Base-by-base conservation (phyloP, 2,888 invertebrate genomes). In the Polydrusus cervinus region DNA sequence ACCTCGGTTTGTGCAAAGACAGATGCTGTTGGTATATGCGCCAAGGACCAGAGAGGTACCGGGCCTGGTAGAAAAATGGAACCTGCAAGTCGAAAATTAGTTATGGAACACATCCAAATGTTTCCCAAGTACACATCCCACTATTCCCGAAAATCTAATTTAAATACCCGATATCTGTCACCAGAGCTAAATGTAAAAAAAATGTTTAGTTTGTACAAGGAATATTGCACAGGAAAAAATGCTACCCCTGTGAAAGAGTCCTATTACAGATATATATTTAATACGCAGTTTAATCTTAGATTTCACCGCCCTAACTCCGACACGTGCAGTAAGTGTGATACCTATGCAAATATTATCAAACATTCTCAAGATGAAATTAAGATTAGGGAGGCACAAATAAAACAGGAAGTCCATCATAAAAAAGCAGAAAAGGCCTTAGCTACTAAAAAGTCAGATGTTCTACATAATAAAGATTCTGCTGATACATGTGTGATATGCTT, bases 401-500 rank as follows among this genome's bases (percentile, higher is more conserved):
- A 70, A 14, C 55, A 40, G 18, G 55, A 40, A 6, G 25, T 70
- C 14, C 70, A 70, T 45, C 70, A 61, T 30, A 61, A 16, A 49
- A 14, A 16, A 49, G 49, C 49, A 14, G 16, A 49, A 49, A 49
- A 49, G 61, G 61, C 60, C 45, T 11, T 70, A 47, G 61, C 49
- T n/a, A 16, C 49, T 20, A 70, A 70, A 20, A 70, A 70, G 34
- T 14, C 18, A 40, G 70, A 70, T 61, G 40, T 60, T 60, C n/a
- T 40, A 61, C 8, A 70, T 18, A 43, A 70, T 61, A 61, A 45
- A 34, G 40, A 61, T 47, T 61, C 60, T 70, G 16, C 47, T 16
- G 61, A 70, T 61, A 61, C 61, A 13, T 18, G 30, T 60, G 70
- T 61, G 14, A 16, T 78, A 51, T 71, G 71, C 30, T 79, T 80